A percentile compares a stretch with the other conserved stretches of the same genome.
phyloP scores from a whole-genome alignment of 2,113 vertebrate species.

The Oryzias curvinotus region DNA sequence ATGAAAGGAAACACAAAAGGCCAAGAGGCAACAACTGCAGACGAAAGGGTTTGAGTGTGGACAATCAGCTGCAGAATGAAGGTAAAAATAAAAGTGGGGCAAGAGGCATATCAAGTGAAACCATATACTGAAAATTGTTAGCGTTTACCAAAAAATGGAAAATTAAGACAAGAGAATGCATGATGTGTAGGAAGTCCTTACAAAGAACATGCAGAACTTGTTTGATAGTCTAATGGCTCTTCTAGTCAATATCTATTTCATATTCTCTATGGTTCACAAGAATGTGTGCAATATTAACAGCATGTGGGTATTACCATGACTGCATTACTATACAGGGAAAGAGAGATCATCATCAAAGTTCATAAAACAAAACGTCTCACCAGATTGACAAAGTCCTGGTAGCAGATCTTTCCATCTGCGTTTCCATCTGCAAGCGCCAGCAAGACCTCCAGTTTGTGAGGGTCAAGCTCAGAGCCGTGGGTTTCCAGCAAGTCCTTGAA shows the following conservation, averaged over 20 bases:
- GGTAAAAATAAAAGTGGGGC: conserved; percentile 49
- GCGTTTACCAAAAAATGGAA: too few species aligned
- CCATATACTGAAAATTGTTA: background rate
- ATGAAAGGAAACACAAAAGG: conserved; percentile 36
- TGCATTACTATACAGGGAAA: background rate
- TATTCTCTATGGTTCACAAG: background rate
- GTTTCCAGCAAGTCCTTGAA: conserved; percentile 90
- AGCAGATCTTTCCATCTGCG: conserved; percentile 91
- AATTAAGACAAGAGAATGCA: too few species aligned
- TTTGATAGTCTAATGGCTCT: background rate
- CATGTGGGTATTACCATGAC: background rate
- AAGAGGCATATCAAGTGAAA: conserved; percentile 47
- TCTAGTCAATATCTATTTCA: background rate
- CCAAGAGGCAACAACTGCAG: conserved; percentile 29
- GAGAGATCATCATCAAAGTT: background rate
- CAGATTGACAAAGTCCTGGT: conserved; percentile 97
- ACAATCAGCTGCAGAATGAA: conserved; percentile 33
- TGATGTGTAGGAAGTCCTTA: too few species aligned
- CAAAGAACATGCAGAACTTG: too few species aligned
- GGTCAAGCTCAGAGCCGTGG: conserved; percentile 89
- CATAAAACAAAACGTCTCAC: conserved; percentile 75
- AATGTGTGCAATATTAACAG: background rate
- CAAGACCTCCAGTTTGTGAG: conserved; percentile 94
- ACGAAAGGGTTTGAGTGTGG: conserved; percentile 37
- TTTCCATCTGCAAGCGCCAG: conserved; percentile 92